Base-by-base conservation (phyloP, 2,888 invertebrate species). In the Masnerella sp. region DNA sequence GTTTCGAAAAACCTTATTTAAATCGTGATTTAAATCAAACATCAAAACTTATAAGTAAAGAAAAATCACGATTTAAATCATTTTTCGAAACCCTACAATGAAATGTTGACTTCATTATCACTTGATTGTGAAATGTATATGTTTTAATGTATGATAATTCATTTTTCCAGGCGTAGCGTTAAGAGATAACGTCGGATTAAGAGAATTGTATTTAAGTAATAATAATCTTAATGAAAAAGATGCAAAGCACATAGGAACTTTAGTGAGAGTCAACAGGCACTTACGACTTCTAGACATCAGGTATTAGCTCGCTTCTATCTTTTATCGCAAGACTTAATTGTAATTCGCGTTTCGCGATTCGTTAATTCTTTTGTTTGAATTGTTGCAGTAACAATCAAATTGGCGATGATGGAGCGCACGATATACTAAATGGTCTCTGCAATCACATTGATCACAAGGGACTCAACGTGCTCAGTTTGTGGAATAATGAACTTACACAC, bases 401-500 rank as follows among this genome's bases (percentile, higher is more conserved):
- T 40, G 89, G 93, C 91, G 94, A 95, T 85, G 89, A 89, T 12
- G 96, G 96, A 0, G 89, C 93, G 47, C 90, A 89, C 2, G 92
- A 93, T 84, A 88, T 96, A 42, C 91, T 93, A 38, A 92, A 93
- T 68, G 95, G 95, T 1, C 85, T 96, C 11, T 73, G 69, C 25
- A 79, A 90, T 88, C 56, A 87, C 89, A 52, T 88, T 88, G 76
- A 84, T 88, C 82, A 91, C 81, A 89, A 91, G 82, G 92, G 92
- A 0, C 87, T 94, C 5, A 90, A 89, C 11, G 93, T 94, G n/a
- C 89, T 96, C 14, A 92, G 96, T 25, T 86, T 96, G 22, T 96
- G 95, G 95, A 96, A 95, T 88, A 96, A 96, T 84, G 92, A 93
- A 83, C 89, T 96, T 47, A 94, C 94, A 5, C 91, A 92, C 81